A percentile compares a stretch with the other conserved stretches of the same genome.
These are phyloP conservation scores for Boulengerochromis microlepis DNA, from an alignment of 2,113 vertebrate species.

Conservation along the genomic window DNA sequence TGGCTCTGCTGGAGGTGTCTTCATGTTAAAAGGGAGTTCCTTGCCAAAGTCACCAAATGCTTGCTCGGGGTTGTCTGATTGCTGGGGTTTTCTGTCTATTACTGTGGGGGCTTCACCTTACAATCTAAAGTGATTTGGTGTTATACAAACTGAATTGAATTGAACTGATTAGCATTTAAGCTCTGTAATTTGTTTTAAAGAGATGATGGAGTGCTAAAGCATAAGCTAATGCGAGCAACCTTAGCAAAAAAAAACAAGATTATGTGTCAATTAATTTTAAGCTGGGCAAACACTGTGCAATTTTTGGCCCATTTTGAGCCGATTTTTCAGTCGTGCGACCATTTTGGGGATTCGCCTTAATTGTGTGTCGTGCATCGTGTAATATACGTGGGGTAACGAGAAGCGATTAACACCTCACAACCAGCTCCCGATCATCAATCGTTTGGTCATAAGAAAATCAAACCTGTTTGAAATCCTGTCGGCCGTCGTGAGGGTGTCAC, in stretches of 20 bases:
- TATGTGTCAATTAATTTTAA: neutral
- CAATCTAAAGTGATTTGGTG: neutral
- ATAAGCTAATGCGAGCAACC: neutral
- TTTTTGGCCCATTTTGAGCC: accelerated
- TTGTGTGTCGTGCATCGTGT: neutral
- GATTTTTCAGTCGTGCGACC: accelerated
- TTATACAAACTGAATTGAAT: neutral
- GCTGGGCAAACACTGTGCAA: accelerated
- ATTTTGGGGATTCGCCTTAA: neutral
- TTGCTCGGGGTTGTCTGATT: neutral
- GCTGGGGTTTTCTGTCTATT: neutral
- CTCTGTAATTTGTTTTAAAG: neutral
- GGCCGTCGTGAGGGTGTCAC: neutral
- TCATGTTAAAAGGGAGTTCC: no score
- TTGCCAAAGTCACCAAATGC: neutral
- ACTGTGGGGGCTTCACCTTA: neutral
- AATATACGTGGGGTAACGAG: accelerated
- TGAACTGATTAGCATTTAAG: neutral
- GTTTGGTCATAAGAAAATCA: neutral
- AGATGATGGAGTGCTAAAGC: neutral
- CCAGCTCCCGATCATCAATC: neutral
- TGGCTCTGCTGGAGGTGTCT: neutral
- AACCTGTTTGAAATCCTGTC: neutral
- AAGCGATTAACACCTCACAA: neutral
- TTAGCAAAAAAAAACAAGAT: neutral